Evolutionary conservation across 1,140 invertebrate species (phyloP).

Genomic region (Trichogramma pretiosum): DNA sequence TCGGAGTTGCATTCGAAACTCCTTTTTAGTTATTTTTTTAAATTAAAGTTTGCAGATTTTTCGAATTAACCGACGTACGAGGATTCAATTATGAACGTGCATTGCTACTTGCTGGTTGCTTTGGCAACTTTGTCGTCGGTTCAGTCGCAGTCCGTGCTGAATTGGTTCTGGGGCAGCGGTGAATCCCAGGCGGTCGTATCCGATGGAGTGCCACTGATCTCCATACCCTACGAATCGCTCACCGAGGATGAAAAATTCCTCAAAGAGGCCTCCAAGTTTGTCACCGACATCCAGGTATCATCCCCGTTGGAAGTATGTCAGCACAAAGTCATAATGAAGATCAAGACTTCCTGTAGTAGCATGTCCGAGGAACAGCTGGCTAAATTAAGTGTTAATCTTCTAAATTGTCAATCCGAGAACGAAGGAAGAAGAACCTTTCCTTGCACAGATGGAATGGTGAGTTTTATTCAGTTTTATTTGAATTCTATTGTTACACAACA

Average conservation of each 20-base stretch:
- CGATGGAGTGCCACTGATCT: slow-evolving; percentile 35
- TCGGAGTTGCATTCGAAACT: too few relatives aligned
- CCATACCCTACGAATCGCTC: slow-evolving; percentile 53
- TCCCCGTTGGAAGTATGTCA: slow-evolving; percentile 58
- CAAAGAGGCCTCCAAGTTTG: slow-evolving; percentile 50
- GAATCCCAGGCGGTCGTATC: slow-evolving; percentile 24
- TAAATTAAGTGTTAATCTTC: slow-evolving; percentile 58
- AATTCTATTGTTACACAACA: not conserved
- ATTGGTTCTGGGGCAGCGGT: slow-evolving; percentile 34
- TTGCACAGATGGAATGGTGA: slow-evolving; percentile 56
- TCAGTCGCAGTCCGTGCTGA: slow-evolving; percentile 31
- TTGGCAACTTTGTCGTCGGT: too few relatives aligned
- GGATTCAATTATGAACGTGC: not conserved
- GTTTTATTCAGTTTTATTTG: slow-evolving; percentile 10
- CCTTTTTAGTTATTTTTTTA: too few relatives aligned
- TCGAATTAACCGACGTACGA: too few relatives aligned
- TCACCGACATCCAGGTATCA: slow-evolving; percentile 44
- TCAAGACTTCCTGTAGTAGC: slow-evolving; percentile 49
- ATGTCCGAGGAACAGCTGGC: slow-evolving; percentile 59
- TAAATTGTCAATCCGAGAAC: slow-evolving; percentile 60
- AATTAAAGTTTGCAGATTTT: too few relatives aligned
- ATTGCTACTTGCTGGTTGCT: not conserved
- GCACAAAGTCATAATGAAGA: slow-evolving; percentile 55
- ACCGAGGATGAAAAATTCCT: slow-evolving; percentile 58
- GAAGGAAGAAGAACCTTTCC: slow-evolving; percentile 54